Base-by-base conservation (phyloP, 2,113 vertebrate species). In the Strigops habroptila region DNA sequence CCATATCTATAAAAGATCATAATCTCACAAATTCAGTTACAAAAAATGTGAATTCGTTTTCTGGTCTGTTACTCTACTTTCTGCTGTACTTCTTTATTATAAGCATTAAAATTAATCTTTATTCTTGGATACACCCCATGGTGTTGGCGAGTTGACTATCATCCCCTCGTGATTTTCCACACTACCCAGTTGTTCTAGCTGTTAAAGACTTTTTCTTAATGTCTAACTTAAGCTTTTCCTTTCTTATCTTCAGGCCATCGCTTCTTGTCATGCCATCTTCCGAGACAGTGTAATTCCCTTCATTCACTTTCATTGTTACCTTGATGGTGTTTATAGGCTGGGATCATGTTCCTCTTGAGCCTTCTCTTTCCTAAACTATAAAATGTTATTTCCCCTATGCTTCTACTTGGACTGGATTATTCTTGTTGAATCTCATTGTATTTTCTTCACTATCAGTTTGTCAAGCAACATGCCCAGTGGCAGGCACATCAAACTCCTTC, bases 241-340 rank as follows among this genome's bases (percentile, higher is more conserved):
- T 91, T 83, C 60, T 39, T 84, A n/a, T 17, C 64, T 84, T 85
- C 60, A 88, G 44, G 52, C 49, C 73, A 92, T 79, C 27, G 30
- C 55, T 83, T 89, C 69, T 73, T 79, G 64, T 73, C 59, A 69
- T 57, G 16, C 25, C 22, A 28, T 44, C 46, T 80, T 94, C 86
- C 67, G 65, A 82, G 41, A 65, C n/a, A 91, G 23, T 21, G 39
- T 15, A 93, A 90, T 94, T 95, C 48, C 18, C 65, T 93, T 91
- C 57, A 86, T 49, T 86, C 55, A 44, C 83, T 88, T 95, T 94
- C 90, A 86, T 60, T 80, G 59, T 55, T 91, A 83, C 59, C 73
- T 91, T 62, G 33, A 60, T 74, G 24, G 49, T 53, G 28, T 91
- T 96, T 84, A 80, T 62, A 63, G 75, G 77, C 21, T 59, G 27